Percentiles rank a stretch among this genome's conserved stretches.
Evolutionary conservation across 2,888 invertebrate species (phyloP).

Genomic region (Frankliniella fusca): DNA sequence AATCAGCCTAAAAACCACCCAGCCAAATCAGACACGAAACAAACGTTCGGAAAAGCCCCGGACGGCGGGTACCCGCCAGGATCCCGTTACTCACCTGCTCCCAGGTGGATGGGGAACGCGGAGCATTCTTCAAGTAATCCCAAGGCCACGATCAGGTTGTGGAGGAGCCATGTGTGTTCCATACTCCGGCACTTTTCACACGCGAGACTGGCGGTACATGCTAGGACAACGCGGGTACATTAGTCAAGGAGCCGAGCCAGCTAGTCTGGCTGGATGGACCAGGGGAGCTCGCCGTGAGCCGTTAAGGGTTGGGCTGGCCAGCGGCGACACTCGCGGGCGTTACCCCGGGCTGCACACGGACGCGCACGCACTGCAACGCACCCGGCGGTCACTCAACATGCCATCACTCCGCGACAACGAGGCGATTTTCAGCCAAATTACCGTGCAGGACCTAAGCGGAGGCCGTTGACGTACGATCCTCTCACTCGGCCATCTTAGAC

Average conservation of each 20-base stretch:
- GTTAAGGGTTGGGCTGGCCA: neutral
- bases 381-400: neutral
- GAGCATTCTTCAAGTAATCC: conserved; percentile 20
- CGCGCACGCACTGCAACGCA: neutral
- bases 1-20: no score
- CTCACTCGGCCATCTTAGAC: conserved; percentile 21
- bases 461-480: conserved; percentile 6
- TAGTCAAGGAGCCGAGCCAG: neutral
- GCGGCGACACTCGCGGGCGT: neutral
- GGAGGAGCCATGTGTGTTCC: conserved; percentile 19
- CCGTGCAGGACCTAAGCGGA: neutral
- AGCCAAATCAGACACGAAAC: no score
- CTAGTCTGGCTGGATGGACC: neutral
- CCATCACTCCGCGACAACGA: neutral
- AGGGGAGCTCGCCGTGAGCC: neutral
- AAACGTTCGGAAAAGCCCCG: no score
- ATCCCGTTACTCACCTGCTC: conserved; percentile 12
- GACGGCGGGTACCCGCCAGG: neutral
- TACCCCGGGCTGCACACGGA: neutral
- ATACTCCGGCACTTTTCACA: conserved; percentile 11
- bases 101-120: conserved; percentile 8
- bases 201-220: neutral
- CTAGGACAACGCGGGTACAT: neutral
- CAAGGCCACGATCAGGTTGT: conserved; percentile 24
- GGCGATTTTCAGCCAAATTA: neutral